Conservation (phyloP, 2,797 vertebrate species). For the Crenuchus spilurus region DNA sequence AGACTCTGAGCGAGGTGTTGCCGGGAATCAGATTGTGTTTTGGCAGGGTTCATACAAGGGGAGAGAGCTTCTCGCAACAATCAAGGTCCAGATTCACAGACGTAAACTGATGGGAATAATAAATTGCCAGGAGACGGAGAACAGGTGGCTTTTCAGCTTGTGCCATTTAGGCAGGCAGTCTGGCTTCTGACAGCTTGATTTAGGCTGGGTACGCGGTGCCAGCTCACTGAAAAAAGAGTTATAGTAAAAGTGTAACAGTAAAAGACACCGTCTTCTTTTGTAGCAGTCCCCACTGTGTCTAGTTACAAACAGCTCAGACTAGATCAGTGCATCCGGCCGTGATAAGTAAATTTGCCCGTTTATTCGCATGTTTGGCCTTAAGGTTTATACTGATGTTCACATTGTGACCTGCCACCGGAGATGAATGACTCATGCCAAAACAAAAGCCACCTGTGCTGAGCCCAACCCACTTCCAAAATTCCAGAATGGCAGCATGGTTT, state of each 20-base stretch:
- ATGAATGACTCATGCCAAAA: constrained; percentile 27
- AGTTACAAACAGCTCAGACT: constrained; percentile 26
- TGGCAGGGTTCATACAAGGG: constrained; percentile 50
- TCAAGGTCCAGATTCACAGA: constrained; percentile 55
- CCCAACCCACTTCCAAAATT: constrained; percentile 16
- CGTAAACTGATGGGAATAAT: constrained; percentile 70
- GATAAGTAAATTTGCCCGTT: constrained; percentile 34
- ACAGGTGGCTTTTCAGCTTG: constrained; percentile 77
- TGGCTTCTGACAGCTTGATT: constrained; percentile 77
- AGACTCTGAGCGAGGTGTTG: constrained; percentile 20
- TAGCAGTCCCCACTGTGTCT: neutral
- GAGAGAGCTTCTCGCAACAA: constrained; percentile 58
- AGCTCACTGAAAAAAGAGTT: constrained; percentile 54
- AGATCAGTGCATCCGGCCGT: constrained; percentile 36
- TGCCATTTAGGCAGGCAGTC: constrained; percentile 71
- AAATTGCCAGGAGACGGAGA: constrained; percentile 67
- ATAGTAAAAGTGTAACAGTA: neutral
- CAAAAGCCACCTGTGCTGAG: constrained; percentile 34
- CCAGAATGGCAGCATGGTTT: neutral
- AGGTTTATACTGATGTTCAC: constrained; percentile 23
- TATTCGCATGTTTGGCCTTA: constrained; percentile 15
- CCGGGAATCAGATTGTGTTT: constrained; percentile 41
- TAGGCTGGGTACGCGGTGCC: constrained; percentile 67
- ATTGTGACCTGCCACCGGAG: constrained; percentile 11
- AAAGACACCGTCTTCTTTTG: neutral